Conservation (phyloP, 2,113 vertebrate genomes). For the Crotalus viridis region DNA sequence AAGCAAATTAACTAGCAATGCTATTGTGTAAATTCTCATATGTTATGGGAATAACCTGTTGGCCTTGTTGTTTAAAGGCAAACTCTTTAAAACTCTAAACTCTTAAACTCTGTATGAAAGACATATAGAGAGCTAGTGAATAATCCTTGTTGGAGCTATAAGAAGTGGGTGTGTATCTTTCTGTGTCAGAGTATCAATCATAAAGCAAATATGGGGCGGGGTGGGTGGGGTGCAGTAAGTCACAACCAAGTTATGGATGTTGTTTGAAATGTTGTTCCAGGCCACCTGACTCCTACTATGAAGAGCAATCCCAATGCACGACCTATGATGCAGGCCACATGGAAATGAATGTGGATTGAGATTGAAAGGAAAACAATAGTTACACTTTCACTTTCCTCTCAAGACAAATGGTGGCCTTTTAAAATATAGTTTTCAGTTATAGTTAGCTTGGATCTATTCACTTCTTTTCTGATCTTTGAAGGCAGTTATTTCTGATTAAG, state of each 20-base stretch:
- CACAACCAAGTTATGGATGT: background rate
- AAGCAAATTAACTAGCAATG: background rate
- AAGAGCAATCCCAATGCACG: background rate
- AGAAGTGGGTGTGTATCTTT: background rate
- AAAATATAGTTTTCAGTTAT: background rate
- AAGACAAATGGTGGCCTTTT: background rate
- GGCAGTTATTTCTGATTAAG: background rate
- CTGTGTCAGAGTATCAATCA: background rate
- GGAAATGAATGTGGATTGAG: background rate
- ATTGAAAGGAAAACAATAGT: background rate
- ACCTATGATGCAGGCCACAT: background rate
- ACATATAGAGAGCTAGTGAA: background rate
- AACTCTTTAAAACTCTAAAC: background rate
- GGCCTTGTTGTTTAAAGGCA: constrained; percentile 5
- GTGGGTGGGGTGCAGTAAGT: background rate
- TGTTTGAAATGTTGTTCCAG: too few relatives aligned
- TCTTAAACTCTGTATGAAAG: background rate
- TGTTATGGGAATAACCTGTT: background rate
- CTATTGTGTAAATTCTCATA: background rate
- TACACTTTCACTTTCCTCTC: background rate
- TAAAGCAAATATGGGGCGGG: background rate
- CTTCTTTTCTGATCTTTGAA: background rate
- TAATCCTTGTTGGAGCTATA: background rate
- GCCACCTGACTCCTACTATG: background rate
- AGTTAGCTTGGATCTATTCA: background rate